Evolutionary conservation across 2,888 invertebrate species (phyloP), one percentile per base, ranked within the genome.

Genomic region (Aspidiotus destructor): DNA sequence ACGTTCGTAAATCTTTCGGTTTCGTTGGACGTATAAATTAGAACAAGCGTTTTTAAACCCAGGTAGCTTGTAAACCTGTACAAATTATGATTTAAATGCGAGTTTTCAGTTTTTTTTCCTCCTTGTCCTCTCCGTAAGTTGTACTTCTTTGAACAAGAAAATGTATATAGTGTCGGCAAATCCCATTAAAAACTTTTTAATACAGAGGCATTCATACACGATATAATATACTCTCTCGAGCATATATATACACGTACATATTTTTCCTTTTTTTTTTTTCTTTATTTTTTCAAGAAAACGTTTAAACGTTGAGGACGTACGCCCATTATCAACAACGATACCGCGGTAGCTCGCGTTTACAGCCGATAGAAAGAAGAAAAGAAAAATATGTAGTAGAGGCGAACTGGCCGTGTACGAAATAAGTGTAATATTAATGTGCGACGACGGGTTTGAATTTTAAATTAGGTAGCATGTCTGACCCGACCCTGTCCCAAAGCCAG

Each of bases 391-490:
- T 16, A 28, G 7, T 3, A 54, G 58, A 58, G 40, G 58, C 16
- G 40, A 58, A 58, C 17, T 40, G 40, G 58, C 58, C 28, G 28
- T 28, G 58, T 58, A 58, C 28, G 58, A 58, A 58, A 58, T 58
- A 58, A 40, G 58, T 58, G 58, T 58, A 58, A 58, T 58, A 58
- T 58, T 58, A 58, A 58, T 58, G 58, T 28, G 58, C 58, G 58
- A 58, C 58, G 58, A 58, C 58, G 58, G 58, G 58, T 58, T 58
- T 58, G 58, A 58, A 58, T 17, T 58, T 58, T 58, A 58, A 58
- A 58, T 28, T 58, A 58, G 28, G 58, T 58, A 58, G 58, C 58
- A 28, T 28, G 40, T 58, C 58, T 58, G 58, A 58, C 58, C 58
- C 58, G 58, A 58, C 58, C 58, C 28, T 28, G 58, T 58, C 58